Evolutionary conservation across 2,888 invertebrate genomes (phyloP).

Genomic region (Caradrina clavipalpis): DNA sequence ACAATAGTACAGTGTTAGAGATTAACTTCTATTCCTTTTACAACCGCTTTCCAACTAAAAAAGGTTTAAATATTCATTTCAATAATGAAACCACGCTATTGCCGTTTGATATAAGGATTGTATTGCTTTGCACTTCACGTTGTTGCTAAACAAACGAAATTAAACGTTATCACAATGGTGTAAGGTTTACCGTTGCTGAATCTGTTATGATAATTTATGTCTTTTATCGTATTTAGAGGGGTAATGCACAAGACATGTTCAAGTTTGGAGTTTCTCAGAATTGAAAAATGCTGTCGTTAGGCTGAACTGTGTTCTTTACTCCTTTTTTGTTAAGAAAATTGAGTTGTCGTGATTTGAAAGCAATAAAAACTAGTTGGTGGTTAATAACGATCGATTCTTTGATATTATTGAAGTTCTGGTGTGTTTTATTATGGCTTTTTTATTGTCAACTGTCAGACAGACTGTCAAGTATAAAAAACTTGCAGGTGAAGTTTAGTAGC

Average conservation of each 20-base stretch:
- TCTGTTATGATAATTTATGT: constrained; percentile 54
- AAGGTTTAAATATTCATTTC: constrained; percentile 79
- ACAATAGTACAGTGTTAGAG: constrained; percentile 53
- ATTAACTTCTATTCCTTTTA: constrained; percentile 81
- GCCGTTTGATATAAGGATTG: constrained; percentile 80
- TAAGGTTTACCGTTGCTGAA: constrained; percentile 54
- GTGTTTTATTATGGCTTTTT: constrained; percentile 44
- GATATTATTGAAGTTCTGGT: constrained; percentile 22
- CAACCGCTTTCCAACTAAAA: constrained; percentile 76
- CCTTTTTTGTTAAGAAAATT: constrained; percentile 77
- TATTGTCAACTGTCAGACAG: constrained; percentile 32
- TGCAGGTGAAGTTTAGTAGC: constrained; percentile 44
- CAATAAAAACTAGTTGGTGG: constrained; percentile 70
- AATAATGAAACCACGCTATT: constrained; percentile 80
- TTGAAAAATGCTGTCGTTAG: constrained; percentile 78
- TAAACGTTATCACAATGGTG: not conserved
- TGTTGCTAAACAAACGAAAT: constrained; percentile 37
- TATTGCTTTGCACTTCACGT: constrained; percentile 76
- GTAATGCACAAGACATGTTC: constrained; percentile 84
- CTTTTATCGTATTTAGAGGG: constrained; percentile 65
- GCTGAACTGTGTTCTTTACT: constrained; percentile 70
- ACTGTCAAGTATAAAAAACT: constrained; percentile 23
- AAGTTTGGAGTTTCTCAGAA: constrained; percentile 82
- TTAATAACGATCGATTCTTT: constrained; percentile 62
- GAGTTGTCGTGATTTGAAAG: constrained; percentile 79